These are phyloP conservation scores for Tachysurus fulvidraco DNA, from an alignment of 2,113 vertebrate species.

Conservation along the genomic window DNA sequence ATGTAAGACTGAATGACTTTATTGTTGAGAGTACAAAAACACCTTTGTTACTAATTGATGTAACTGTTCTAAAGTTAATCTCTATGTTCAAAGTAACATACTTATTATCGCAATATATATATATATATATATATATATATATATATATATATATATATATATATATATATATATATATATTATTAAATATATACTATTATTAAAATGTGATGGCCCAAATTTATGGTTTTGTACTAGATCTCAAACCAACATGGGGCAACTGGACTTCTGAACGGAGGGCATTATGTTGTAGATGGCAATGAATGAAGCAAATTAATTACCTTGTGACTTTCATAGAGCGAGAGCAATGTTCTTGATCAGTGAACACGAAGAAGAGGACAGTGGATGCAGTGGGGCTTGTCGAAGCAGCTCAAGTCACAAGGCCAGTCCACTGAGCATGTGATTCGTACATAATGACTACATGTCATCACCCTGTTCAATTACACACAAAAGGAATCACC, in stretches of 20 bases:
- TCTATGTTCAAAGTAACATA: constrained; percentile 1
- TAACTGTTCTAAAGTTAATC: not conserved
- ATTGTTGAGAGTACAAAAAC: constrained; percentile 29
- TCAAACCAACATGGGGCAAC: not conserved
- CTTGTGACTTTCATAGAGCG: constrained; percentile 41
- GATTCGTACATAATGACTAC: constrained; percentile 30
- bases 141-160: not conserved
- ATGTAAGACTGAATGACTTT: constrained; percentile 46
- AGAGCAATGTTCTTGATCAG: constrained; percentile 44
- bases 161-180: too few species aligned
- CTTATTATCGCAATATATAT: too few species aligned
- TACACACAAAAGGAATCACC: not conserved
- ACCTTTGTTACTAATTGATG: constrained; percentile 49
- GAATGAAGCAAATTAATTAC: constrained; percentile 33
- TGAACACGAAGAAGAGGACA: constrained; percentile 48
- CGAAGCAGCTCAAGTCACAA: constrained; percentile 46
- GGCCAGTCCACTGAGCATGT: constrained; percentile 42
- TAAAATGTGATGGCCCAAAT: not conserved
- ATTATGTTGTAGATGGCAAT: constrained; percentile 33
- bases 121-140: not conserved
- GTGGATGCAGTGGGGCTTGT: constrained; percentile 34
- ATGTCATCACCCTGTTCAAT: constrained; percentile 37
- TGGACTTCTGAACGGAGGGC: constrained; percentile 18
- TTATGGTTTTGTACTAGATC: constrained; percentile 9
- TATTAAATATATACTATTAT: not conserved